phyloP scores from a whole-genome alignment of 2,888 invertebrate genomes.

The Prosapia bicincta region DNA sequence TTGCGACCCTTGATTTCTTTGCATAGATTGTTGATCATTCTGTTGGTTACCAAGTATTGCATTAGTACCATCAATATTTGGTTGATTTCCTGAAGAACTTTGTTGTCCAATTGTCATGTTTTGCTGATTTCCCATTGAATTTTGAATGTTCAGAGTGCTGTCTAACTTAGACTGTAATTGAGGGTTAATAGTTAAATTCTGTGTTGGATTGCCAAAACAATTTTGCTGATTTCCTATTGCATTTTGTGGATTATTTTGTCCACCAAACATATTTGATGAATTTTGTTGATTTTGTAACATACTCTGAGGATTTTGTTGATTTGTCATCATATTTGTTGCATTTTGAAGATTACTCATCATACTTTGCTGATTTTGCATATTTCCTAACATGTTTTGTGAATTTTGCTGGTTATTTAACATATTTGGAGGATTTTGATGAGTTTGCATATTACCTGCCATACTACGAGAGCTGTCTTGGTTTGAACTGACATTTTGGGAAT shows the following conservation, averaged over 20 bases:
- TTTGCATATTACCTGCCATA: neutral
- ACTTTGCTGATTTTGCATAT: constrained; percentile 20
- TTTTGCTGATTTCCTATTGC: neutral
- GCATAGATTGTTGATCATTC: constrained; percentile 11
- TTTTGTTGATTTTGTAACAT: constrained; percentile 12
- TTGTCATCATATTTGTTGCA: neutral
- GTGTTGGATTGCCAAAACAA: neutral
- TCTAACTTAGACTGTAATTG: neutral
- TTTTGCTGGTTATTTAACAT: neutral
- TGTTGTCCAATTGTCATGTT: constrained; percentile 6
- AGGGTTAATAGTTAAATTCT: constrained; percentile 1
- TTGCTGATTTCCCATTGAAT: neutral
- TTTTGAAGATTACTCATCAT: constrained; percentile 18
- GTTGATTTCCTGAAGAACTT: neutral
- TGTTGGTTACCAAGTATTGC: constrained; percentile 10
- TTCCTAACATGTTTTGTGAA: neutral
- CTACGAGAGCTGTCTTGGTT: neutral
- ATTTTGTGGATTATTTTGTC: constrained; percentile 11
- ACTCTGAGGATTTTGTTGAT: constrained; percentile 6
- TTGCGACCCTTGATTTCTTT: constrained; percentile 1
- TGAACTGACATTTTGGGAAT: neutral
- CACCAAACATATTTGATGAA: neutral
- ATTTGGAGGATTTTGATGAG: neutral
- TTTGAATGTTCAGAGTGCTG: constrained; percentile 3
- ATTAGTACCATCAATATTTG: neutral